Base-by-base conservation (phyloP, 2,113 vertebrate species). In the Pardalotus punctatus region DNA sequence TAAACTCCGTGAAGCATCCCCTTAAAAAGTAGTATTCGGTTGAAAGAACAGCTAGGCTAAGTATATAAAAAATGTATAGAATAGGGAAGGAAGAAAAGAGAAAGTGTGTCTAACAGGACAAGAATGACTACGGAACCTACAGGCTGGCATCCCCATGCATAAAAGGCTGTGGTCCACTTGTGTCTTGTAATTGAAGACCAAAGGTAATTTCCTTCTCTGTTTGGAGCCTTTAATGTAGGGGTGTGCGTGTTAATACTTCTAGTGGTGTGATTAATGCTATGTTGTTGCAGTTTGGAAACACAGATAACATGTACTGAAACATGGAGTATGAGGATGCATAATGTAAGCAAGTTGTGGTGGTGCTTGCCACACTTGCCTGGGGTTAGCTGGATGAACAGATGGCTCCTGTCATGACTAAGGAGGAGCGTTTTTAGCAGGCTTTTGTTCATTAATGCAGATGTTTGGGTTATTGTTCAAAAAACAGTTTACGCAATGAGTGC, bases 81-180 rank as follows among this genome's bases (percentile, higher is more conserved):
- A 42, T 10, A n/a, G 29, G 22, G 22, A 60, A 78, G 35, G 21
- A 61, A 38, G 11, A n/a, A 48, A 45, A 56, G 19, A 76, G 35
- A 22, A 82, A 58, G 6, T 8, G 11, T 10, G 2, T 50, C 10
- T 19, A 57, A 29, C 2, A 29, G 25, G n/a, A 29, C 6, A 14
- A 21, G 14, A 64, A 12, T 42, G n/a, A 35, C 11, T 36, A 16
- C 1, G 21, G 35, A 33, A 28, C 50, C 48, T 12, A 53, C 4
- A 28, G 11, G 28, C 38, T 67, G 3, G 0, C 5, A 29, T 73
- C 28, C 8, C 4, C 1, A 0, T 38, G 23, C 0, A 0, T 72
- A 2, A 17, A 35, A 47, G 28, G 15, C 48, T 61, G 0, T 11
- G 6, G 45, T 48, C n/a, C 1, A 1, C 21, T 71, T 54, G 2